A percentile compares a stretch with the other conserved stretches of the same genome.
Conservation (phyloP, 2,888 invertebrate species). For the Trichogramma dendrolimi region DNA sequence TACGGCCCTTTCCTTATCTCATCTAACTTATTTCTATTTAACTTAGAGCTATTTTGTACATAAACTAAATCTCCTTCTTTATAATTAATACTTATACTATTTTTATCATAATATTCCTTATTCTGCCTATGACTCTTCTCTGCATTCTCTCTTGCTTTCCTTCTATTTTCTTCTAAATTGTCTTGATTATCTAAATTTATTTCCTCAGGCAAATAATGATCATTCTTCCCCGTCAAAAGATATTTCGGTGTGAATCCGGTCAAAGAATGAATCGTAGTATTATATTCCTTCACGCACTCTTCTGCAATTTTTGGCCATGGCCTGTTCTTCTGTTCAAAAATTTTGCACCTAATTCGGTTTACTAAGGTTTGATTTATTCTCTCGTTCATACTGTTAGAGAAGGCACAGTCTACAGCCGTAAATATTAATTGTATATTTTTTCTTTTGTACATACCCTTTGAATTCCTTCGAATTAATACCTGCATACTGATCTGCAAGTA, state of each 20-base stretch:
- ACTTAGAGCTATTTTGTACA: constrained; percentile 25
- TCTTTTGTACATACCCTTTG: constrained; percentile 32
- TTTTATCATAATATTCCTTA: constrained; percentile 28
- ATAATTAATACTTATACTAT: constrained; percentile 14
- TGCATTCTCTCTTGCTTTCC: constrained; percentile 32
- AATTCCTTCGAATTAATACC: constrained; percentile 35
- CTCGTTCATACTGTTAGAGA: constrained; percentile 31
- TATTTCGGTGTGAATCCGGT: too few relatives aligned
- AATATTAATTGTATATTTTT: constrained; percentile 35
- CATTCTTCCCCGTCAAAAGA: too few relatives aligned
- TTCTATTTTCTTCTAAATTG: constrained; percentile 30
- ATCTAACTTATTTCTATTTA: constrained; percentile 28
- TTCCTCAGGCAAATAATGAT: too few relatives aligned
- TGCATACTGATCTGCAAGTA: constrained; percentile 36
- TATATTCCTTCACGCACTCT: too few relatives aligned
- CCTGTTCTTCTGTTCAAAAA: constrained; percentile 33
- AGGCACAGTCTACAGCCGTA: constrained; percentile 31
- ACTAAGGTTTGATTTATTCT: constrained; percentile 30
- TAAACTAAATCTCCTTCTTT: constrained; percentile 28
- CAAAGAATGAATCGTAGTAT: too few relatives aligned
- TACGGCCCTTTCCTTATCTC: constrained; percentile 23
- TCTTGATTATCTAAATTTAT: too few relatives aligned
- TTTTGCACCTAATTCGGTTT: constrained; percentile 39
- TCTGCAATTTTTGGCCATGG: too few relatives aligned
- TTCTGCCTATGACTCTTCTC: constrained; percentile 26